Base-by-base conservation (phyloP, 2,113 vertebrate genomes). In the Nothocercus julius region DNA sequence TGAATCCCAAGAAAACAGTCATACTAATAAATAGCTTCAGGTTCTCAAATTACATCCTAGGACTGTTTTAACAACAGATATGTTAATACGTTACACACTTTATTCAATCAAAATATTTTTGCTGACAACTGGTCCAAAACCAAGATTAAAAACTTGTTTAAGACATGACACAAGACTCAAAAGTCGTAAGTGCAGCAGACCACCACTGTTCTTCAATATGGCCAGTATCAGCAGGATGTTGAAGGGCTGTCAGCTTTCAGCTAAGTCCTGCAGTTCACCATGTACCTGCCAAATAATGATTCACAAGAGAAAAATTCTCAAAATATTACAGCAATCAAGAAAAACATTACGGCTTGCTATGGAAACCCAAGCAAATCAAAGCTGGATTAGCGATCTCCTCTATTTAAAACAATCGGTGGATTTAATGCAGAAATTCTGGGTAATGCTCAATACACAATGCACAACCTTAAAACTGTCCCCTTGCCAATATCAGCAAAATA, bases 171-270 rank as follows among this genome's bases (percentile, higher is more conserved):
- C 8, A 77, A 64, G 44, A 63, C 34, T 80, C 22, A 54, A n/a
- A 82, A 87, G 32, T 74, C 28, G 0, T 34, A 67, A 91, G 10
- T 58, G 68, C 27, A 74, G 47, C 19, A 91, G 61, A 67, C 34
- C 73, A 87, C 63, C 63, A 80, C 63, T 67, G 49, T 32, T 95
- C 63, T 77, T 63, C 82, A 95, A 63, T 32, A 80, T 77, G 75
- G 49, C 79, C 72, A 85, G 92, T 72, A 90, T 54, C 84, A 95
- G 93, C 79, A 95, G 87, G 94, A 87, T 44, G 42, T 66, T 36
- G 36, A 85, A 62, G 73, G 87, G 36, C 3, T 70, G 54, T 70
- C 51, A 85, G 67, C 80, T 85, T 80, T 85, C 64, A 77, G 78
- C 47, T 92, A 59, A n/a, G 86, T 42, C 64, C 73, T 82, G 25